Evolutionary conservation across 2,113 vertebrate genomes (phyloP).

Genomic region (Labeo catla): DNA sequence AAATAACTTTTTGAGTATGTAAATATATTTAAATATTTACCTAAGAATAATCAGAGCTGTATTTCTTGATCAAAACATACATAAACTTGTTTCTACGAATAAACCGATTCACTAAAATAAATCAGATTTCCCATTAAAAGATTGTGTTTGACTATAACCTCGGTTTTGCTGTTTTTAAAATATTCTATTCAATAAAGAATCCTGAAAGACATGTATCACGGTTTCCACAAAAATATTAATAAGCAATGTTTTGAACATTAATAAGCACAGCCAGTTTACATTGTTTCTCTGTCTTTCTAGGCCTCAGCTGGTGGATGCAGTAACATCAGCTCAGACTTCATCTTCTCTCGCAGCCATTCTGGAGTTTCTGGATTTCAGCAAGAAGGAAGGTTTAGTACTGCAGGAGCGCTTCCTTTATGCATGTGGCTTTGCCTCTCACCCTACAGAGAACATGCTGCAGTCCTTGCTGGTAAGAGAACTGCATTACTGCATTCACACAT

Average conservation of each 20-base stretch:
- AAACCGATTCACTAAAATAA: background rate
- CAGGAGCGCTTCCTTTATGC: constrained; percentile 97
- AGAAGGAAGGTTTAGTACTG: constrained; percentile 77
- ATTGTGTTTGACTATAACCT: background rate
- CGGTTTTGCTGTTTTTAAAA: background rate
- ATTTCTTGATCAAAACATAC: too few relatives aligned
- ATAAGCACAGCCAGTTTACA: background rate
- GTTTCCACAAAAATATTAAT: background rate
- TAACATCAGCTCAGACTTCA: constrained; percentile 91
- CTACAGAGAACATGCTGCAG: constrained; percentile 85
- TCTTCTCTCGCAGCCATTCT: constrained; percentile 86
- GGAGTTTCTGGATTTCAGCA: constrained; percentile 91
- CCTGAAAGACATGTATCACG: background rate
- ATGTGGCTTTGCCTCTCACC: constrained; percentile 92
- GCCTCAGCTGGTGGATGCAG: constrained; percentile 90
- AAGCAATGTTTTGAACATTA: background rate
- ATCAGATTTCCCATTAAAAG: background rate
- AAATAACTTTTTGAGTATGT: too few relatives aligned
- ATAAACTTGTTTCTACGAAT: too few relatives aligned
- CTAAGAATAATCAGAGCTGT: too few relatives aligned
- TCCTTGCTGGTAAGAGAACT: constrained; percentile 84
- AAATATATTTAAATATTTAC: too few relatives aligned
- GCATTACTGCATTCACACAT: background rate
- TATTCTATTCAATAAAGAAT: background rate
- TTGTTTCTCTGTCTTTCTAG: constrained; percentile 65